Evolutionary conservation across 2,113 vertebrate genomes (phyloP), one percentile per base, ranked within the genome.

Genomic region (Coptodon bakossiorum): DNA sequence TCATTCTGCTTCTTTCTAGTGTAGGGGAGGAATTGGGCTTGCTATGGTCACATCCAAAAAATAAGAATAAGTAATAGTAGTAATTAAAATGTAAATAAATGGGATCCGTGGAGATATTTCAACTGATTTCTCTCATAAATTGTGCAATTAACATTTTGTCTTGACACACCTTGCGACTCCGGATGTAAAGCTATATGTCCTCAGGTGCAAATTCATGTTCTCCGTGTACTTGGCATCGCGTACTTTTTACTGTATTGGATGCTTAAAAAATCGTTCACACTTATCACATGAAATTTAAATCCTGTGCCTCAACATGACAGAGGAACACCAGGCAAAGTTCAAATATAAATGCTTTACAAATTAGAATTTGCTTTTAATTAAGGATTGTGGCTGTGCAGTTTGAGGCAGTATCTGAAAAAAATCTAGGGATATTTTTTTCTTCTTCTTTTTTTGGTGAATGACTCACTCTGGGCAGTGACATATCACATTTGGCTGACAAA

Each of bases 21-120:
- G 93, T 91, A 95, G 91, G 88, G 94, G 95, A 94, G 93, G 95
- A 94, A 95, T 92, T 92, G 93, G 93, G 93, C 91, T 95, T 93
- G 90, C 93, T 93, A 82, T 95, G 95, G 95, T 94, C 96, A 96
- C 95, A 95, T 96, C 95, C 92, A 93, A 94, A 94, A 95, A 93
- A 95, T 84, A 93, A 95, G 92, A 96, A 93, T 94, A 95, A 96
- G 96, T 95, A 95, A 96, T 94, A 95, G 95, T 93, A 93, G 94
- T 95, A 96, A 96, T 96, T 96, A 96, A 96, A 96, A 96, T 96
- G 94, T 93, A 95, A 96, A 96, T 96, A 95, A 94, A 93, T 88
- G 24, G 90, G 89, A 95, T 93, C 84, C 80, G 61, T 89, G 59
- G 86, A 94, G 92, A 95, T 95, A 91, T 93, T 94, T 93, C 79